These are phyloP conservation scores for Globia sparganii DNA, from an alignment of 2,888 invertebrate species.

Conservation along the genomic window DNA sequence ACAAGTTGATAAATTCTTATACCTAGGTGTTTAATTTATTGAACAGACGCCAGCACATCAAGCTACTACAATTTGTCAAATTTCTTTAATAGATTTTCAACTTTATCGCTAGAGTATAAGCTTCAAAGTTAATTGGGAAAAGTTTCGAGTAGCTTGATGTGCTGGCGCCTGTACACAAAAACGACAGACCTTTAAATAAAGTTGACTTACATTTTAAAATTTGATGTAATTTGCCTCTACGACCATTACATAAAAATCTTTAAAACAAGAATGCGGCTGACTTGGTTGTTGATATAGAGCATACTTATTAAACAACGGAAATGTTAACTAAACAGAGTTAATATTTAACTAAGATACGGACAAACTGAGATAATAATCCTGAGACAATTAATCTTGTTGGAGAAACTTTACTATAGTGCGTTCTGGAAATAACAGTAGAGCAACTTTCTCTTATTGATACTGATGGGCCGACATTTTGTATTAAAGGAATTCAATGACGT, in stretches of 20 bases:
- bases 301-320: slow-evolving; percentile 45
- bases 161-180: too few relatives aligned
- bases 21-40: not conserved
- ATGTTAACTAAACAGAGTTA: slow-evolving; percentile 23
- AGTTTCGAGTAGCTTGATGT: too few relatives aligned
- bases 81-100: too few relatives aligned
- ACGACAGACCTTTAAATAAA: not conserved
- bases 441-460: slow-evolving; percentile 48
- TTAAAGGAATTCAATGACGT: slow-evolving; percentile 24
- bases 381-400: slow-evolving; percentile 42
- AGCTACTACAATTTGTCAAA: too few relatives aligned
- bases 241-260: not conserved
- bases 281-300: slow-evolving; percentile 18
- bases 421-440: slow-evolving; percentile 10
- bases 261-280: slow-evolving; percentile 20
- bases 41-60: too few relatives aligned
- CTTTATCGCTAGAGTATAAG: too few relatives aligned
- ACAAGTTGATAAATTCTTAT: not conserved
- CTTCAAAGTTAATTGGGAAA: too few relatives aligned
- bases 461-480: slow-evolving; percentile 11
- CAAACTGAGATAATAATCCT: slow-evolving; percentile 34
- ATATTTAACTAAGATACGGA: slow-evolving; percentile 54
- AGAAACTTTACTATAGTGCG: slow-evolving; percentile 32
- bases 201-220: not conserved
- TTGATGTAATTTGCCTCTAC: not conserved